phyloP scores from a whole-genome alignment of 2,797 vertebrate species.

The Ispidina picta region DNA sequence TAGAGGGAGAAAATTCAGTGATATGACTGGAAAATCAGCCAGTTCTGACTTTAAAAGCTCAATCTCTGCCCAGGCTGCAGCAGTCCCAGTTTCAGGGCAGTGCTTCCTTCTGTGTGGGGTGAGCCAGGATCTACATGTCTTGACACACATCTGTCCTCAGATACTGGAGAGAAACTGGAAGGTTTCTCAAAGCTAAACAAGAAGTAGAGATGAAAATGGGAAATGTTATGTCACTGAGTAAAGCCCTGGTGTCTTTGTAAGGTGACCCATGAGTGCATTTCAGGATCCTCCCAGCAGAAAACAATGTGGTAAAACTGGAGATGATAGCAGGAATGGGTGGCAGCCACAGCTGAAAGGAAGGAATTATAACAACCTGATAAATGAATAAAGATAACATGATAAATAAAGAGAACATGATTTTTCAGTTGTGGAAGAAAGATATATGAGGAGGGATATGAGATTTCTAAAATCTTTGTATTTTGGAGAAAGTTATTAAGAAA shows the following conservation, averaged over 20 bases:
- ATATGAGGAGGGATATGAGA: background rate
- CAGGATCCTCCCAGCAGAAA: background rate
- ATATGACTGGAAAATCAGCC: background rate
- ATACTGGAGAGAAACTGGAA: background rate
- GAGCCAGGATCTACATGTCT: background rate
- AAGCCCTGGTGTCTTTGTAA: background rate
- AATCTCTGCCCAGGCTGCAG: background rate
- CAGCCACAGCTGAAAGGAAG: background rate
- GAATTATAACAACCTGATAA: background rate
- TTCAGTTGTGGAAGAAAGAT: background rate
- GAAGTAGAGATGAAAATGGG: background rate
- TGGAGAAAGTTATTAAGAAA: background rate
- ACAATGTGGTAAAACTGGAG: background rate
- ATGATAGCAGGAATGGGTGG: background rate
- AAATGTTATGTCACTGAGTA: background rate
- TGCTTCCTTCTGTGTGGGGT: fast-evolving
- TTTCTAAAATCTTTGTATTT: background rate
- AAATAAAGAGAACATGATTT: background rate
- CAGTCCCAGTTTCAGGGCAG: background rate
- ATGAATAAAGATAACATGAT: background rate
- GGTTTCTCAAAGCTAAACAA: background rate
- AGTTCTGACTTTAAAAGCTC: background rate
- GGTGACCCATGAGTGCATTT: background rate
- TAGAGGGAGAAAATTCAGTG: background rate
- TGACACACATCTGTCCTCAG: background rate